These are phyloP conservation scores for Sialia sialis DNA, from an alignment of 2,113 vertebrate species.

Conservation along the genomic window DNA sequence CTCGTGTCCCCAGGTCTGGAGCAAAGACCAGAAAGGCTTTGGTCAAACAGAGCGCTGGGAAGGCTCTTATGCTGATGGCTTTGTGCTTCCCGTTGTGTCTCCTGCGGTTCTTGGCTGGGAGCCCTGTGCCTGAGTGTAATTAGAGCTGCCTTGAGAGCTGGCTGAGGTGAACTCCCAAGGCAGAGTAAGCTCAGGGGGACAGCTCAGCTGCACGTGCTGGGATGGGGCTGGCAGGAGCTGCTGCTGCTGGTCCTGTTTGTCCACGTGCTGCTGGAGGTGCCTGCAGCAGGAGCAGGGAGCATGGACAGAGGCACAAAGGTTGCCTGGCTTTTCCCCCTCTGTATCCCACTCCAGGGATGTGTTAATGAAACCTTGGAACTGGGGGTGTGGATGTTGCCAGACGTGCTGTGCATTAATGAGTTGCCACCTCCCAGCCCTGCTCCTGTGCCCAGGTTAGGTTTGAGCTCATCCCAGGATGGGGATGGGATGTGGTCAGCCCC, in stretches of 20 bases:
- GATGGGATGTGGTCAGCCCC: neutral
- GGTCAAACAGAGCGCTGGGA: neutral
- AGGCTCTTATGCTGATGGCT: neutral
- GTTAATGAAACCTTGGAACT: rapidly evolving
- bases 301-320: rapidly evolving
- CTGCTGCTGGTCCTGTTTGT: rapidly evolving
- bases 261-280: rapidly evolving
- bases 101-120: neutral
- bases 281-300: rapidly evolving
- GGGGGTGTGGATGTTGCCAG: rapidly evolving
- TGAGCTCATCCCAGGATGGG: rapidly evolving
- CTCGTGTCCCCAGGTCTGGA: neutral
- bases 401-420: rapidly evolving
- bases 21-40: neutral
- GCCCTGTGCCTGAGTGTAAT: neutral
- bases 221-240: neutral
- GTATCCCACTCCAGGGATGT: rapidly evolving
- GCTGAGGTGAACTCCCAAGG: neutral
- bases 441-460: neutral
- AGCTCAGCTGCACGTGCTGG: neutral
- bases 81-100: neutral
- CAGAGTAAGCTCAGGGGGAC: neutral
- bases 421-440: neutral
- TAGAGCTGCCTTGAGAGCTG: neutral
- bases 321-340: neutral